Evolutionary conservation across 2,888 invertebrate species (phyloP).

Genomic region (Drosophila atripex): DNA sequence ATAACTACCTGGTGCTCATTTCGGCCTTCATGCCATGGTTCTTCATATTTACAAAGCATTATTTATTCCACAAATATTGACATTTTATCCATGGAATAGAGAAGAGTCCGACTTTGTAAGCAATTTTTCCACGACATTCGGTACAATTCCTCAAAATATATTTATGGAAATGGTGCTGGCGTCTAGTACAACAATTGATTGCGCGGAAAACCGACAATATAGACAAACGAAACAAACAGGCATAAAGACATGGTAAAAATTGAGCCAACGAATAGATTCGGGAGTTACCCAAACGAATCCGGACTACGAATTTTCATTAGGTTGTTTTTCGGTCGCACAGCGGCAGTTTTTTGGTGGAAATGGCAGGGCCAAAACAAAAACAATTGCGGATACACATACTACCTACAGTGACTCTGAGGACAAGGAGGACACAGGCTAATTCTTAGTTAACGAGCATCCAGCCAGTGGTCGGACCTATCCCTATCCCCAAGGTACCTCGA

Average conservation of each 20-base stretch:
- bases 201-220: neutral
- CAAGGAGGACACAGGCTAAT: constrained; percentile 57
- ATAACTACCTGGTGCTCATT: constrained; percentile 59
- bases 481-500: constrained; percentile 58
- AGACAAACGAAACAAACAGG: neutral
- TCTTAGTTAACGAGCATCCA: constrained; percentile 78
- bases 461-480: constrained; percentile 71
- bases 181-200: neutral
- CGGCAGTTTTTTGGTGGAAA: constrained; percentile 15
- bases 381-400: constrained; percentile 10
- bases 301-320: neutral
- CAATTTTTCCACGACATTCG: neutral
- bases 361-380: constrained; percentile 31
- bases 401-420: constrained; percentile 1
- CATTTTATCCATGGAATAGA: neutral
- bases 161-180: neutral
- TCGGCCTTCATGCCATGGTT: constrained; percentile 65
- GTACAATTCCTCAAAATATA: neutral
- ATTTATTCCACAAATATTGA: neutral
- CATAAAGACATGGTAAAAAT: neutral
- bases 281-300: neutral
- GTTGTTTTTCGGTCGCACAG: neutral
- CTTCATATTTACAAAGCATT: constrained; percentile 42
- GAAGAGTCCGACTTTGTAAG: neutral
- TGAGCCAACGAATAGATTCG: neutral